These are phyloP conservation scores for Entomobrya proxima DNA, from an alignment of 2,888 invertebrate species.

Conservation along the genomic window DNA sequence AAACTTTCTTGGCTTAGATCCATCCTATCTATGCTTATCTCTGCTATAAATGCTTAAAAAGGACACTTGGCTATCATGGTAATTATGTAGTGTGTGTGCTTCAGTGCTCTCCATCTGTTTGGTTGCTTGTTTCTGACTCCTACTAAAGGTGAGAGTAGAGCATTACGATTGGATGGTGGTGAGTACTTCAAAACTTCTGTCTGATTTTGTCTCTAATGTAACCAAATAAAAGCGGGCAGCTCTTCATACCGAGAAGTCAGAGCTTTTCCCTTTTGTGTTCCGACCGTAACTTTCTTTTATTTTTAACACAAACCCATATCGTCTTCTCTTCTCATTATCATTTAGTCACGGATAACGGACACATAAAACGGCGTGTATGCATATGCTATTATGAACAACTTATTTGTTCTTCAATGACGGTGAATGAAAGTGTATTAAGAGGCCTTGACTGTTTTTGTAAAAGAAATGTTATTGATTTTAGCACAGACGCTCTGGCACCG, in stretches of 20 bases:
- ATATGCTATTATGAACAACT: background rate
- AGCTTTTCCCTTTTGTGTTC: background rate
- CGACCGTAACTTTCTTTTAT: background rate
- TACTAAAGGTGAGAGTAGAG: constrained; percentile 11
- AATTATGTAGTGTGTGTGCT: background rate
- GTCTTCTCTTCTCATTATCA: background rate
- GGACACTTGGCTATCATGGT: background rate
- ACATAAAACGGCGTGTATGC: background rate
- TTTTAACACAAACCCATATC: constrained; percentile 31
- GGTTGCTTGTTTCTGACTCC: background rate
- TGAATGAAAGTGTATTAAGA: constrained; percentile 16
- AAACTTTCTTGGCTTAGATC: constrained; percentile 40
- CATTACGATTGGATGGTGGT: background rate
- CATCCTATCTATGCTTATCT: constrained; percentile 37
- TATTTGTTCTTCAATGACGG: background rate
- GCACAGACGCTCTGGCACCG: constrained; percentile 68
- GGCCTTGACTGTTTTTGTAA: constrained; percentile 17
- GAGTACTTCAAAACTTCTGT: background rate
- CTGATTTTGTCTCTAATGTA: background rate
- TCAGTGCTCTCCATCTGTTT: background rate
- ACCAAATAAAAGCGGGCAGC: background rate
- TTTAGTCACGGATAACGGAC: constrained; percentile 10
- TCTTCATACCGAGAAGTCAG: background rate
- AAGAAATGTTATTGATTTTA: constrained; percentile 66
- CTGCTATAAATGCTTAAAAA: background rate